Conservation (phyloP, 2,888 invertebrate species). For the Melipona bicolor region DNA sequence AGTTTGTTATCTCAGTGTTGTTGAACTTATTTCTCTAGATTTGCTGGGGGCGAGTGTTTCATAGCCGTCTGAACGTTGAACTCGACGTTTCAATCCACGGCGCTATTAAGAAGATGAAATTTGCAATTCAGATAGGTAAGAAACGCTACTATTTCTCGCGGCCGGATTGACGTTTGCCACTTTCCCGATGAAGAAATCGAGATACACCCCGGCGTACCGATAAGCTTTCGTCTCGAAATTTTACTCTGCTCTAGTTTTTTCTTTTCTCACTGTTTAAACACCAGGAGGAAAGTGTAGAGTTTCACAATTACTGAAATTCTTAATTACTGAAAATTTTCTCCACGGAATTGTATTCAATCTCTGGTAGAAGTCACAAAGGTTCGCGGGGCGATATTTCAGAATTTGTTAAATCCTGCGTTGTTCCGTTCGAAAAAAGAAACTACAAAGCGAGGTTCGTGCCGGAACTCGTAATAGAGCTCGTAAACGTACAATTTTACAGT, state of each 20-base stretch:
- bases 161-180: conserved; percentile 60
- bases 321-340: background rate
- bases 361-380: background rate
- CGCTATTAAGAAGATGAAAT: conserved; percentile 82
- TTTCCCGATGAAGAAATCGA: conserved; percentile 56
- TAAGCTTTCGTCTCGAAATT: background rate
- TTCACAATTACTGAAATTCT: background rate
- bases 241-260: background rate
- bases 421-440: background rate
- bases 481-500: background rate
- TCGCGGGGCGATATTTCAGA: background rate
- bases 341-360: background rate
- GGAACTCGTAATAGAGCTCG: background rate
- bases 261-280: background rate
- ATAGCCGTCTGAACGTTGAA: conserved; percentile 47
- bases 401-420: background rate
- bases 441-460: background rate
- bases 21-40: conserved; percentile 17
- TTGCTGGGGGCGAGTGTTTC: conserved; percentile 40
- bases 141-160: conserved; percentile 43
- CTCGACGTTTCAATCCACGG: conserved; percentile 35
- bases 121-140: conserved; percentile 78
- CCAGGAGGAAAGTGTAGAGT: background rate
- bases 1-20: background rate
- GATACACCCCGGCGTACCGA: conserved; percentile 2